Evolutionary conservation across 2,888 invertebrate species (phyloP).

Genomic region (Drosophila koepferae): DNA sequence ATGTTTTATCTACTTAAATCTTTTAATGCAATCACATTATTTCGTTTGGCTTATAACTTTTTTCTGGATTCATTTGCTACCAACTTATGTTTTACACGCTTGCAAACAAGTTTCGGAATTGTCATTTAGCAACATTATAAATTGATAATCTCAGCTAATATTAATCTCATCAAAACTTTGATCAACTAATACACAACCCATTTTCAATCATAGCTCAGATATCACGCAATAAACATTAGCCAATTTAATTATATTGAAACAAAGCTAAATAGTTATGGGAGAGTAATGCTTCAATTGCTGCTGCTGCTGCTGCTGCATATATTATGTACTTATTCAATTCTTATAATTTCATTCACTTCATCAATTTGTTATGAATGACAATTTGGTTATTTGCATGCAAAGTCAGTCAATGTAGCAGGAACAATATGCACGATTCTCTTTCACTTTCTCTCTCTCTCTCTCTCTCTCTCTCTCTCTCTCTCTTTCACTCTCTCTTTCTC

Average conservation of each 20-base stretch:
- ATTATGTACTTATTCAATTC: slow-evolving; percentile 1
- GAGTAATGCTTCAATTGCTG: neutral
- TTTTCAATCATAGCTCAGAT: neutral
- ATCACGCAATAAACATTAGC: too few relatives aligned
- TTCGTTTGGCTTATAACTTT: too few relatives aligned
- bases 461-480: neutral
- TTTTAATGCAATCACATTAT: too few relatives aligned
- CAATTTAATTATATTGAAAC: neutral
- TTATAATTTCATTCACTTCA: neutral
- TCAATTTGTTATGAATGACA: neutral
- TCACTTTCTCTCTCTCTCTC: slow-evolving; percentile 13
- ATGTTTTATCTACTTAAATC: too few relatives aligned
- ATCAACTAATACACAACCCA: neutral
- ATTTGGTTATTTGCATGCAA: slow-evolving; percentile 22
- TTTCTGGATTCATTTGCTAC: too few relatives aligned
- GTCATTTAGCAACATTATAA: too few relatives aligned
- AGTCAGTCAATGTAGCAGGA: neutral
- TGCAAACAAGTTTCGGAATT: too few relatives aligned
- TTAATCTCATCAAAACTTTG: neutral
- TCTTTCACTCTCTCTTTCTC: neutral
- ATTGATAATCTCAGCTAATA: too few relatives aligned
- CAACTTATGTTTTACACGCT: too few relatives aligned
- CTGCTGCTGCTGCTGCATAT: neutral
- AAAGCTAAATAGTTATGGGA: neutral
- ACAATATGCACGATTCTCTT: neutral